Conservation (phyloP, 2,113 vertebrate species). For the Ibidorhyncha struthersii region DNA sequence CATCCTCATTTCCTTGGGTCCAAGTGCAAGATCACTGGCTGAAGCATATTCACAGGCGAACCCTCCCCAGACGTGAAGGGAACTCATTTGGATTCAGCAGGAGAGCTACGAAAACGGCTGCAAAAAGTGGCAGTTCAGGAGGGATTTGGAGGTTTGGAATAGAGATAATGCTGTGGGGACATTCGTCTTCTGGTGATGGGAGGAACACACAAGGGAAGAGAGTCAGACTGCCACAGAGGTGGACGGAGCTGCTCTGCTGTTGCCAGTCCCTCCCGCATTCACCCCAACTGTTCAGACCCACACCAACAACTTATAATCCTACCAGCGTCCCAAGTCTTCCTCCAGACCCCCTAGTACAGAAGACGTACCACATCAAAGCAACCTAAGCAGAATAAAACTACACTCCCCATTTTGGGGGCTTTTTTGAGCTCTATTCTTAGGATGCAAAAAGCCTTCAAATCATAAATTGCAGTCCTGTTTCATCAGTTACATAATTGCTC, state of each 20-base stretch:
- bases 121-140: background rate
- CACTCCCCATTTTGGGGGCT: background rate
- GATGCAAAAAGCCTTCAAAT: background rate
- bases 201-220: background rate
- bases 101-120: background rate
- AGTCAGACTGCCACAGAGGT: background rate
- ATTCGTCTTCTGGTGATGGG: background rate
- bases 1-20: background rate
- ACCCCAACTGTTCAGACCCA: background rate
- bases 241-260: accelerated
- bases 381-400: background rate
- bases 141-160: background rate
- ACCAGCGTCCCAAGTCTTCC: background rate
- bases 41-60: accelerated
- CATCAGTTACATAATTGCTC: slow-evolving; percentile 56
- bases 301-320: background rate
- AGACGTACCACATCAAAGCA: background rate
- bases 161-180: background rate
- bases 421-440: background rate
- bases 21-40: background rate
- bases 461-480: background rate
- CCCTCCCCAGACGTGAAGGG: background rate
- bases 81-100: background rate
- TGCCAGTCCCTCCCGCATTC: background rate
- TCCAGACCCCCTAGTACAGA: accelerated